A percentile compares a stretch with the other conserved stretches of the same genome.
Evolutionary conservation across 2,113 vertebrate genomes (phyloP).

Genomic region (human (Homo sapiens)): GRCh38 chr1:217542001-217542500

Average conservation of each 20-base stretch:
- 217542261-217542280: not conserved
- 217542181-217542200: not conserved
- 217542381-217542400: not conserved
- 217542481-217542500: not conserved
- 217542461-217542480: not conserved
- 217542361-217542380: rapidly evolving
- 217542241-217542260: not conserved
- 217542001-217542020: not conserved
- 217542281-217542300: not conserved
- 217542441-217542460: not conserved
- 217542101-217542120: not conserved
- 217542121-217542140: not conserved
- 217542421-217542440: not conserved
- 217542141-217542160: not conserved
- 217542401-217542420: not conserved
- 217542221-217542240: not conserved
- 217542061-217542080: not conserved
- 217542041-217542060: not conserved
- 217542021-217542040: not conserved
- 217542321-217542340: too few species aligned
- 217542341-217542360: not conserved
- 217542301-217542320: too few species aligned
- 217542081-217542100: not conserved
- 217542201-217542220: not conserved
- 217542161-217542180: not conserved